These are phyloP conservation scores for Petrolisthes manimaculis DNA, from an alignment of 2,888 invertebrate genomes.

Conservation along the genomic window DNA sequence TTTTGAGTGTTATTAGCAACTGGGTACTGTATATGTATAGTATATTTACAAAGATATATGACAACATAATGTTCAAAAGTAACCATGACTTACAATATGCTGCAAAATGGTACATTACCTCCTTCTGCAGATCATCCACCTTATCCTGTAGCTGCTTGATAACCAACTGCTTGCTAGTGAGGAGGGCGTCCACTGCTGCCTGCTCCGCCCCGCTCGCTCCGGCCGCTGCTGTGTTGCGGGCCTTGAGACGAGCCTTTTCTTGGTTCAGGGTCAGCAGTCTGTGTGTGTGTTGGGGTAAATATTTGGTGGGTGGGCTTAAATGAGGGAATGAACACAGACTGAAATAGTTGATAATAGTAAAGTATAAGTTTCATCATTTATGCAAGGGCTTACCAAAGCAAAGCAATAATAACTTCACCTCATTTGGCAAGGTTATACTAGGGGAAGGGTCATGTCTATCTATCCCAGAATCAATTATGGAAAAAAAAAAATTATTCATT, in stretches of 20 bases:
- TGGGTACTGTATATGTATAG: background rate
- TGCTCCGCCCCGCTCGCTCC: conserved; percentile 64
- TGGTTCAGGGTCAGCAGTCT: conserved; percentile 71
- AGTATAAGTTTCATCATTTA: no score
- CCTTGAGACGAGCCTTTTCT: conserved; percentile 75
- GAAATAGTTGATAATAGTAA: no score
- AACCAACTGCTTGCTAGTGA: conserved; percentile 81
- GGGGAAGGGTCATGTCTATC: no score
- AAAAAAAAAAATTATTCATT: background rate
- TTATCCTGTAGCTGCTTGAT: conserved; percentile 80
- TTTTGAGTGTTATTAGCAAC: background rate
- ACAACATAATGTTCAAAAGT: no score
- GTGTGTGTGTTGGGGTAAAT: background rate
- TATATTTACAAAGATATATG: no score
- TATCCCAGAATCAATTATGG: background rate
- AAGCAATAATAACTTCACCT: background rate
- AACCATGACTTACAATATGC: no score
- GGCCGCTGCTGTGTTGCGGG: conserved; percentile 65
- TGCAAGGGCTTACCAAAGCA: no score
- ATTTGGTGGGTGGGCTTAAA: no score
- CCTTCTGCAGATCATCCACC: conserved; percentile 81
- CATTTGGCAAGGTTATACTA: no score
- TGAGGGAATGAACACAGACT: no score
- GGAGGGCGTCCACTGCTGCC: conserved; percentile 64
- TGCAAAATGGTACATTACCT: conserved; percentile 68